These are phyloP conservation scores for Panagrolaimus sp. DNA, from an alignment of 1,140 invertebrate species.

Conservation along the genomic window DNA sequence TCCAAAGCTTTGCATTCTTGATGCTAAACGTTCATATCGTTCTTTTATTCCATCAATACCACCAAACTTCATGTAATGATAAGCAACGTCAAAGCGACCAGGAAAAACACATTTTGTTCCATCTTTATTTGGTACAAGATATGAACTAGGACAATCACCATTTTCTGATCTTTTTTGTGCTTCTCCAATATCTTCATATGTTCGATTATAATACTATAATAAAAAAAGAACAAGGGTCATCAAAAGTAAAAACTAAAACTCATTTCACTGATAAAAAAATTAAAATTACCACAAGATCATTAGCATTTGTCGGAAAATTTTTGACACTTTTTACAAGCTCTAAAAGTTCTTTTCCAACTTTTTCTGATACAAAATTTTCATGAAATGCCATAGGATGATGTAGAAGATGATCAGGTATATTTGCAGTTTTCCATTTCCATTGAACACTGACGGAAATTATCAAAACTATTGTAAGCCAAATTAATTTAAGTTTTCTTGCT, in stretches of 20 bases:
- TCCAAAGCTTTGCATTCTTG: not conserved
- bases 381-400: not conserved
- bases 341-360: not conserved
- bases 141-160: not conserved
- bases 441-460: too few species aligned
- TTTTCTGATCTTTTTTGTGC: not conserved
- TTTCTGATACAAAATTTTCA: slow-evolving; percentile 4
- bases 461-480: too few species aligned
- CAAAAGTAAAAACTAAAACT: too few species aligned
- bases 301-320: not conserved
- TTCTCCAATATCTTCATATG: slow-evolving; percentile 6
- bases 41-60: slow-evolving; percentile 6
- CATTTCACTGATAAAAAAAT: not conserved
- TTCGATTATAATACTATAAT: not conserved
- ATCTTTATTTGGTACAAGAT: slow-evolving; percentile 5
- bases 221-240: not conserved
- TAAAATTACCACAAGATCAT: slow-evolving; percentile 14
- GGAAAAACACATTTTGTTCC: not conserved
- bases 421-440: not conserved
- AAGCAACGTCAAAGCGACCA: not conserved
- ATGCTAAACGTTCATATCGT: not conserved
- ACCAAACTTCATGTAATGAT: slow-evolving; percentile 10
- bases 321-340: not conserved
- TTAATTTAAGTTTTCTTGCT: too few species aligned
- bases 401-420: not conserved